Conservation (phyloP, 1,140 invertebrate genomes). For the Camponotus floridanus region DNA sequence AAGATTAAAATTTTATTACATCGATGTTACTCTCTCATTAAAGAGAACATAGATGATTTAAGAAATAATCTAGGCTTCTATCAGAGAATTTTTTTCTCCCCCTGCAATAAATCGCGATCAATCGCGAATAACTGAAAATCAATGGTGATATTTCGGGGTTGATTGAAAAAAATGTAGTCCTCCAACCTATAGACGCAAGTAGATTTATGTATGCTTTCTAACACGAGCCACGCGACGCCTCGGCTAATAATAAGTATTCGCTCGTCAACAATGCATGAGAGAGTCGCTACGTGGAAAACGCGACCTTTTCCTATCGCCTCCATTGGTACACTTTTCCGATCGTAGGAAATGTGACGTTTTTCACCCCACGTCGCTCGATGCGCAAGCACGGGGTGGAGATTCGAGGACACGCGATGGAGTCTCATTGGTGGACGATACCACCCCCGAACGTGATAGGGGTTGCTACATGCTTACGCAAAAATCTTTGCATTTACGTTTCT, state of each 20-base stretch:
- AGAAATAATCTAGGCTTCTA: neutral
- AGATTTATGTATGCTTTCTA: conserved; percentile 10
- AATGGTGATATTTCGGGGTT: neutral
- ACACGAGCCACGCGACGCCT: conserved; percentile 7
- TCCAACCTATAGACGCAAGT: conserved; percentile 20
- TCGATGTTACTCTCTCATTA: neutral
- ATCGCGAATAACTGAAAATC: neutral
- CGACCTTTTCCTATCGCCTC: conserved; percentile 48
- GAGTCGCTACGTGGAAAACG: conserved; percentile 51
- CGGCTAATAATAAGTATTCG: conserved; percentile 28
- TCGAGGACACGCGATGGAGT: conserved; percentile 48
- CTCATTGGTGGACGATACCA: conserved; percentile 46
- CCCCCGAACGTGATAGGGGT: neutral
- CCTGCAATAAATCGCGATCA: neutral
- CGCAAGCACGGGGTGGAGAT: conserved; percentile 12
- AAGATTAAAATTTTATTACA: neutral
- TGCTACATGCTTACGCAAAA: neutral
- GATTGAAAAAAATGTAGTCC: conserved; percentile 7
- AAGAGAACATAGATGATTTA: neutral
- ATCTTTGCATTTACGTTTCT: neutral
- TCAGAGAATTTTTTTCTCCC: neutral
- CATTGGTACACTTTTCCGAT: conserved; percentile 44
- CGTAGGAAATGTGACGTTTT: conserved; percentile 51
- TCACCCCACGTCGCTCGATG: conserved; percentile 40
- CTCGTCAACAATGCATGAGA: conserved; percentile 65